Conservation (phyloP, 2,113 vertebrate genomes). For the Sceloporus undulatus region DNA sequence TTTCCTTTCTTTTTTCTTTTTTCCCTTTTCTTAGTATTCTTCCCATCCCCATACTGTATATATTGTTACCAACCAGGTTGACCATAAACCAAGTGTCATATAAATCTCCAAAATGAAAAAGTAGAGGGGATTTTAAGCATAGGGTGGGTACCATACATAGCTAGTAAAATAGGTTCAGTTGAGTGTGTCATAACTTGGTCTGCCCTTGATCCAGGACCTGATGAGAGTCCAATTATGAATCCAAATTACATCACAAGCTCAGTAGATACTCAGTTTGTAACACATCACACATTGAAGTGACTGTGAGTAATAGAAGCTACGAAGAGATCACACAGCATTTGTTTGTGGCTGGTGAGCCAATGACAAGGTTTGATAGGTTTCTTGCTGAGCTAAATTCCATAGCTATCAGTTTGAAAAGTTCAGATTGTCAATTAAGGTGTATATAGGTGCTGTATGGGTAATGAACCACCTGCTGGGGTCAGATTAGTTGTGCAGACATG, state of each 20-base stretch:
- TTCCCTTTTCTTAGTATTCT: too few species aligned
- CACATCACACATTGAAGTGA: slow-evolving; percentile 9
- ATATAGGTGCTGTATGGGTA: background rate
- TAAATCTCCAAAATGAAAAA: background rate
- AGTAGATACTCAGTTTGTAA: slow-evolving; percentile 4
- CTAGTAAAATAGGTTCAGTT: background rate
- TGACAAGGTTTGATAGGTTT: background rate
- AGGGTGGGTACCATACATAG: background rate
- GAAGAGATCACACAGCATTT: background rate
- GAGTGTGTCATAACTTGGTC: background rate
- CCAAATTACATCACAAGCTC: background rate
- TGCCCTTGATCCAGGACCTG: background rate
- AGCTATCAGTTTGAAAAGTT: background rate
- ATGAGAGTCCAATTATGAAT: background rate
- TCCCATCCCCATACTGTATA: background rate
- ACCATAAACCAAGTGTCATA: background rate
- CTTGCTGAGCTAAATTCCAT: slow-evolving; percentile 10
- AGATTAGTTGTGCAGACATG: background rate
- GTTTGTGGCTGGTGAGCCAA: slow-evolving; percentile 26
- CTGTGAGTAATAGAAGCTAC: background rate
- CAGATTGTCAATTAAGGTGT: background rate
- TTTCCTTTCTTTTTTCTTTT: too few species aligned
- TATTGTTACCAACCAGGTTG: background rate
- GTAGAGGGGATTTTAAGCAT: background rate
- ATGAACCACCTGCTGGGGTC: slow-evolving; percentile 4